Conservation (phyloP, 2,797 vertebrate species). For the Cichlasoma orientale region DNA sequence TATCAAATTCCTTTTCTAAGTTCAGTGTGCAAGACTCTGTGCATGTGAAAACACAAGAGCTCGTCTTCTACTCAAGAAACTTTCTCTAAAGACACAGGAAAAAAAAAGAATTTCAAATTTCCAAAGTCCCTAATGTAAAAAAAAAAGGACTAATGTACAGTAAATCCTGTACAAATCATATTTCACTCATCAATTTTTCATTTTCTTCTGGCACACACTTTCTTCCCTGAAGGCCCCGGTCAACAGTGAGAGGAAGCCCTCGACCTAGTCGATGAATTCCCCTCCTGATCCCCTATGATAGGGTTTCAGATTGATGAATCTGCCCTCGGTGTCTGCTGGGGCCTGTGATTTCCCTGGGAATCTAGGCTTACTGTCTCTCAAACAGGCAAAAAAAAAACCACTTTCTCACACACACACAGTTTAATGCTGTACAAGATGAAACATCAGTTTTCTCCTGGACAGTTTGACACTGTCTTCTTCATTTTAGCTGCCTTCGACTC, state of each 20-base stretch:
- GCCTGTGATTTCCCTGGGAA: constrained; percentile 69
- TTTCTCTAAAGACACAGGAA: neutral
- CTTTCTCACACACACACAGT: constrained; percentile 3
- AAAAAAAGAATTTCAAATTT: neutral
- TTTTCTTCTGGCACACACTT: constrained; percentile 55
- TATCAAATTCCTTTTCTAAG: neutral
- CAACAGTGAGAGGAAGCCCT: constrained; percentile 62
- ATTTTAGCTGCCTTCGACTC: constrained; percentile 32
- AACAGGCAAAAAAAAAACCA: constrained; percentile 18
- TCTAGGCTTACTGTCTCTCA: constrained; percentile 72
- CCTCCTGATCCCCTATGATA: constrained; percentile 70
- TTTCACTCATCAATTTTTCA: constrained; percentile 75
- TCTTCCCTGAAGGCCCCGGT: constrained; percentile 42
- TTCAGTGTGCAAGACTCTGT: neutral
- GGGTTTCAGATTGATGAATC: constrained; percentile 82
- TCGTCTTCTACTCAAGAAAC: neutral
- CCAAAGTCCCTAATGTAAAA: neutral
- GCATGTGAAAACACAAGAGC: neutral
- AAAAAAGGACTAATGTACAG: constrained; percentile 19
- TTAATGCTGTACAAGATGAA: constrained; percentile 32
- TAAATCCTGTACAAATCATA: constrained; percentile 68
- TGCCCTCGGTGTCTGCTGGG: constrained; percentile 63
- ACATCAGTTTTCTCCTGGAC: constrained; percentile 24
- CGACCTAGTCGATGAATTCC: constrained; percentile 69
- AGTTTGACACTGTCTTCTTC: constrained; percentile 24